phyloP scores from a whole-genome alignment of 2,113 vertebrate genomes.

The Bubo scandiacus region DNA sequence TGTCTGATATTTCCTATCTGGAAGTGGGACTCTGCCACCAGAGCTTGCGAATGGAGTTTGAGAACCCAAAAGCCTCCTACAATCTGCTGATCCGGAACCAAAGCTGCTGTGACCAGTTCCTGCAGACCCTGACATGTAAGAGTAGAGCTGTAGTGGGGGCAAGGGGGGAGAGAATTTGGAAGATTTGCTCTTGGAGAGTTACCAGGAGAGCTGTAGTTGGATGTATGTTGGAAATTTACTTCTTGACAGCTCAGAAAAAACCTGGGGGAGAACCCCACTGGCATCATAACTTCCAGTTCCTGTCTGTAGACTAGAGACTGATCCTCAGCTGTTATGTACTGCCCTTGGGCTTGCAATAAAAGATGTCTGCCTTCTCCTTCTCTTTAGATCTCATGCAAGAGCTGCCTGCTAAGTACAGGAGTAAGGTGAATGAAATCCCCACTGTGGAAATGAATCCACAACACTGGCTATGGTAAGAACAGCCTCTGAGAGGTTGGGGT shows the following conservation, averaged over 20 bases:
- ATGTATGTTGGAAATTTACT: neutral
- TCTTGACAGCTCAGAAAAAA: neutral
- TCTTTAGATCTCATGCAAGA: slow-evolving; percentile 62
- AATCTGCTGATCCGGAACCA: slow-evolving; percentile 85
- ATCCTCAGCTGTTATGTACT: neutral
- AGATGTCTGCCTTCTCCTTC: neutral
- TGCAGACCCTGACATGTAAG: slow-evolving; percentile 82
- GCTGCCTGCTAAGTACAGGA: slow-evolving; percentile 51
- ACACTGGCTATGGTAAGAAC: slow-evolving; percentile 69
- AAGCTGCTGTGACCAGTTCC: slow-evolving; percentile 81
- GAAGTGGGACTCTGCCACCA: slow-evolving; percentile 88
- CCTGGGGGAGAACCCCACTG: neutral
- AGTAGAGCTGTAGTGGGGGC: rapidly evolving
- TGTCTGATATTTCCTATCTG: slow-evolving; percentile 82
- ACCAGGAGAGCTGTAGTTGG: neutral
- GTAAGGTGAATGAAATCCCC: slow-evolving; percentile 54
- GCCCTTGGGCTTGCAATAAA: neutral
- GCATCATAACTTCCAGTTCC: neutral
- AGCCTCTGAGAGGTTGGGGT: neutral
- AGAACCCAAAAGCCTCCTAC: slow-evolving; percentile 77
- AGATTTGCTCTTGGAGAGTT: neutral
- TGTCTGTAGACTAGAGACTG: neutral
- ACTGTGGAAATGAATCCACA: slow-evolving; percentile 59
- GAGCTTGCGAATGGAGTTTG: slow-evolving; percentile 86
- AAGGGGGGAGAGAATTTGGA: neutral